Evolutionary conservation across 1,140 invertebrate species (phyloP).

Genomic region (Halesus radiatus): DNA sequence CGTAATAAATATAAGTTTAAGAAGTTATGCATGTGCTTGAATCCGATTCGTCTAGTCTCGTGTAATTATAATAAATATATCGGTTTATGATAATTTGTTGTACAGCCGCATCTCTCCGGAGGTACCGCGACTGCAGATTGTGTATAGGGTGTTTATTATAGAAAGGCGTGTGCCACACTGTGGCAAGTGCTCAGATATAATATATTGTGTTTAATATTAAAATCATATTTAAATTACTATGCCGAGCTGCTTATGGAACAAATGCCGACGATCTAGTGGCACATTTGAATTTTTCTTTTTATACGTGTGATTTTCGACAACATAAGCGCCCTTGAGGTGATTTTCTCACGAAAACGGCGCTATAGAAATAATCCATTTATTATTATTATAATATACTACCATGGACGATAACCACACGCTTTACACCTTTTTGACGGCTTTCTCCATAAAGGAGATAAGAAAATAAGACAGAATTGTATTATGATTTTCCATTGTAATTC

Average conservation of each 20-base stretch:
- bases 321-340: too few species aligned
- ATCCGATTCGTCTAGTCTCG: conserved; percentile 16
- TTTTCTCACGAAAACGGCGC: too few species aligned
- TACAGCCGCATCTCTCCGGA: not conserved
- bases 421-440: too few species aligned
- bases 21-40: not conserved
- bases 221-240: conserved; percentile 55
- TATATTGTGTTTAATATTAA: conserved; percentile 53
- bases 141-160: too few species aligned
- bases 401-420: too few species aligned
- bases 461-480: too few species aligned
- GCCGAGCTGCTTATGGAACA: conserved; percentile 46
- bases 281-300: conserved; percentile 48
- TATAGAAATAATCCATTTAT: too few species aligned
- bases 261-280: conserved; percentile 42
- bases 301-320: conserved; percentile 35
- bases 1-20: conserved; percentile 7
- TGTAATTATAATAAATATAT: conserved; percentile 41
- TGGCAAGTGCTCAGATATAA: conserved; percentile 40
- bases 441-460: too few species aligned
- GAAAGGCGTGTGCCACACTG: conserved; percentile 12
- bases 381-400: too few species aligned
- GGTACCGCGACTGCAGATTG: not conserved
- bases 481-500: too few species aligned
- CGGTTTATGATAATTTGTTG: conserved; percentile 14